A percentile compares a stretch with the other conserved stretches of the same genome.
Evolutionary conservation across 2,888 invertebrate species (phyloP).

Genomic region (Sinhomidia bicolor): DNA sequence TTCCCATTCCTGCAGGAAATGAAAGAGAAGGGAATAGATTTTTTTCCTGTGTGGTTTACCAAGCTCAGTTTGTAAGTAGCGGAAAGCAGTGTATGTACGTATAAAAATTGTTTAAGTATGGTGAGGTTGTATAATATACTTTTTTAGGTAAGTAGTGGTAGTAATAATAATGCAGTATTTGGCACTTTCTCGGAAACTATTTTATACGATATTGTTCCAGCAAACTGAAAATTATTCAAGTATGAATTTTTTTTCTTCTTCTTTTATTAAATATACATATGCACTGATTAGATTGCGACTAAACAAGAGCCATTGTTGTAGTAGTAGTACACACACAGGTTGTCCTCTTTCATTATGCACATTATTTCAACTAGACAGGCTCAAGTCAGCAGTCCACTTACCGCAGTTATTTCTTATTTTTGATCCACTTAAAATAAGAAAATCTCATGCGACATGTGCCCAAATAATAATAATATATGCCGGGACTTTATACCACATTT

Average conservation of each 20-base stretch:
- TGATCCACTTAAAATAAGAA: neutral
- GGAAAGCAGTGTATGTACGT: neutral
- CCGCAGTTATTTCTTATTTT: neutral
- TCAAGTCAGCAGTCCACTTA: neutral
- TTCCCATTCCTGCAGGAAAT: constrained; percentile 53
- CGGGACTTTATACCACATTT: neutral
- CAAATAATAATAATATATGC: neutral
- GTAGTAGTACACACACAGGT: no score
- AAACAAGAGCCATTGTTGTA: neutral
- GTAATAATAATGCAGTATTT: no score
- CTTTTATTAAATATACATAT: neutral
- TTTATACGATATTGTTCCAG: neutral
- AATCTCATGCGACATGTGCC: neutral
- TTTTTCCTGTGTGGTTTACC: constrained; percentile 28
- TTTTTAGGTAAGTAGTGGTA: neutral
- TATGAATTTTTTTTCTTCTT: neutral
- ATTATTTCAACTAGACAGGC: neutral
- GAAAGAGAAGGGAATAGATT: constrained; percentile 46
- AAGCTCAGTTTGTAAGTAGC: no score
- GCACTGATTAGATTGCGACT: constrained; percentile 13
- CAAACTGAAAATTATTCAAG: neutral
- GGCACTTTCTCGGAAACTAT: no score
- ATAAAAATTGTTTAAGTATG: neutral
- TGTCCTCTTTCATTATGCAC: neutral
- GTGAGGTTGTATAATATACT: neutral